Evolutionary conservation across 2,113 vertebrate species (phyloP).

Genomic region (Suncus etruscus): DNA sequence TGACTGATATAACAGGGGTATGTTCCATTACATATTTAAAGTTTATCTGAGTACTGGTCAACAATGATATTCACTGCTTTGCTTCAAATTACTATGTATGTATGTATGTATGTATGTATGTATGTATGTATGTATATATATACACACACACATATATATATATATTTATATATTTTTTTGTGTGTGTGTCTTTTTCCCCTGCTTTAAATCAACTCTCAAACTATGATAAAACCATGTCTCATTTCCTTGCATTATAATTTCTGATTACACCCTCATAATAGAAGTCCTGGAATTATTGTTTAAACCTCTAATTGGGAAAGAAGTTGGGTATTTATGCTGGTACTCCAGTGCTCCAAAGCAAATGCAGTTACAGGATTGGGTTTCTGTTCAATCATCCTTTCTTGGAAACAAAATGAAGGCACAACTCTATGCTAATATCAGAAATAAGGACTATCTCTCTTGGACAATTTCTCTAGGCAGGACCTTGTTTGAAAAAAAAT

Average conservation of each 20-base stretch:
- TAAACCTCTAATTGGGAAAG: background rate
- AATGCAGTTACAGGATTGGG: rapidly evolving
- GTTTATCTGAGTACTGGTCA: background rate
- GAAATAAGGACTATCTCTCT: background rate
- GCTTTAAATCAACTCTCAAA: background rate
- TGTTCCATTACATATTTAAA: background rate
- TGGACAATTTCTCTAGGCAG: slow-evolving; percentile 1
- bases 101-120: no score
- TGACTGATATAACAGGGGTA: background rate
- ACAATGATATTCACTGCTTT: background rate
- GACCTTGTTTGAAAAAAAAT: slow-evolving; percentile 30
- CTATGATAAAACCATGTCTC: background rate
- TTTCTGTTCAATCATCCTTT: background rate
- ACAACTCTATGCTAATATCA: slow-evolving; percentile 1
- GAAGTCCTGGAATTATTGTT: background rate
- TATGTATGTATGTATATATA: no score
- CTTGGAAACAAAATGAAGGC: background rate
- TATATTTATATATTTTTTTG: no score
- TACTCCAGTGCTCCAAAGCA: background rate
- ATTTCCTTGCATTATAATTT: background rate
- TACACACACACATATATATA: no score
- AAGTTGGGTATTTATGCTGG: background rate
- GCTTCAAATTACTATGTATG: no score
- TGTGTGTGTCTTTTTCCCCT: no score
- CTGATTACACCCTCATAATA: background rate